These are phyloP conservation scores for Lasioglossum marginatum DNA, from an alignment of 2,888 invertebrate species.

Conservation along the genomic window DNA sequence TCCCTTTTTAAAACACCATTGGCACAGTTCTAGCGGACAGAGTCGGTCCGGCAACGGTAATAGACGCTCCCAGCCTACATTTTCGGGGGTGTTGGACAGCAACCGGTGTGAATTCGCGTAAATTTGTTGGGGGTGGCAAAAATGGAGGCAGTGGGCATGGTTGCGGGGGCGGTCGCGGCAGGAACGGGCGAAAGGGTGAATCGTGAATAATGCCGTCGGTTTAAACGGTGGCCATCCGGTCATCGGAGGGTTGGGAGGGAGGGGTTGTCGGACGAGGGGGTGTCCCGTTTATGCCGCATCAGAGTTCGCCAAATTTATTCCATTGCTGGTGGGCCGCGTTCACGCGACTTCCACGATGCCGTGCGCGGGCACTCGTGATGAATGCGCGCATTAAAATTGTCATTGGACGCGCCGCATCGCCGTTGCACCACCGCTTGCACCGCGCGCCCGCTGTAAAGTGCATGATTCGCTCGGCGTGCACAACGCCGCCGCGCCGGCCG, in stretches of 20 bases:
- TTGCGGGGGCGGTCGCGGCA: background rate
- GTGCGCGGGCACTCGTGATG: constrained; percentile 73
- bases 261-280: constrained; percentile 7
- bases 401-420: constrained; percentile 53
- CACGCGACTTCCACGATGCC: constrained; percentile 67
- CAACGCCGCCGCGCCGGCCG: constrained; percentile 7
- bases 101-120: constrained; percentile 75
- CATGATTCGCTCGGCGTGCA: constrained; percentile 49
- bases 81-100: constrained; percentile 55
- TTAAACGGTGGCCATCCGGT: constrained; percentile 77
- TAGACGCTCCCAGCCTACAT: constrained; percentile 63
- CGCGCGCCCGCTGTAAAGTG: constrained; percentile 53
- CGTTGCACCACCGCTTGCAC: background rate
- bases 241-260: constrained; percentile 67
- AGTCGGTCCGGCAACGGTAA: constrained; percentile 50
- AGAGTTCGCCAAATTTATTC: constrained; percentile 80
- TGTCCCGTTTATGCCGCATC: constrained; percentile 78
- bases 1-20: background rate
- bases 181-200: constrained; percentile 49
- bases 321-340: constrained; percentile 71
- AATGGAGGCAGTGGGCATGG: constrained; percentile 57
- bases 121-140: constrained; percentile 74
- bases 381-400: constrained; percentile 79
- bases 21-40: constrained; percentile 35
- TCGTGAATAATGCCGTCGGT: constrained; percentile 78